phyloP scores from a whole-genome alignment of 2,888 invertebrate genomes.

The Hetaerina titia region DNA sequence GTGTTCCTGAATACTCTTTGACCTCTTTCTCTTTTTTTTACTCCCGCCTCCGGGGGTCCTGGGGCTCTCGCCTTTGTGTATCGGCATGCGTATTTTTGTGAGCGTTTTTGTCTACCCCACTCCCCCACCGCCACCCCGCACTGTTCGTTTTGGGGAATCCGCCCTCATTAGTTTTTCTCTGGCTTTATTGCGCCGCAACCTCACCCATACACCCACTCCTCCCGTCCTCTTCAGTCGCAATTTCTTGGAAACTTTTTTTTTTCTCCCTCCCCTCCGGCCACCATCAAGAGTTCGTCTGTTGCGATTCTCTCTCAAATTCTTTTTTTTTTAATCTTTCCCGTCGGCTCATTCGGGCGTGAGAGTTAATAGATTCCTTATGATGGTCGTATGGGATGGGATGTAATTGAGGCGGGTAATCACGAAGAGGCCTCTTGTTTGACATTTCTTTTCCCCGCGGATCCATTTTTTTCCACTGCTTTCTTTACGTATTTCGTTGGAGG shows the following conservation, averaged over 20 bases:
- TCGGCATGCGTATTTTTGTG: too few relatives aligned
- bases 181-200: background rate
- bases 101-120: background rate
- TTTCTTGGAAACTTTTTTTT: background rate
- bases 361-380: background rate
- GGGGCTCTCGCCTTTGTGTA: background rate
- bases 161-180: background rate
- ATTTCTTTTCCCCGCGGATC: too few relatives aligned
- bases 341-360: background rate
- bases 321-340: background rate
- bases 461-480: too few relatives aligned
- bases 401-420: background rate
- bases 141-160: background rate
- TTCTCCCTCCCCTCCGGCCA: background rate
- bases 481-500: too few relatives aligned
- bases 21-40: background rate
- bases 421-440: too few relatives aligned
- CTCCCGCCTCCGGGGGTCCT: background rate
- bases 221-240: background rate
- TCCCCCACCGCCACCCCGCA: background rate
- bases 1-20: background rate
- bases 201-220: background rate
- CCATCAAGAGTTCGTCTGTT: background rate
- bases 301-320: background rate
- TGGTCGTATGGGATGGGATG: background rate